phyloP scores from a whole-genome alignment of 2,113 vertebrate species.

The Fregata magnificens region DNA sequence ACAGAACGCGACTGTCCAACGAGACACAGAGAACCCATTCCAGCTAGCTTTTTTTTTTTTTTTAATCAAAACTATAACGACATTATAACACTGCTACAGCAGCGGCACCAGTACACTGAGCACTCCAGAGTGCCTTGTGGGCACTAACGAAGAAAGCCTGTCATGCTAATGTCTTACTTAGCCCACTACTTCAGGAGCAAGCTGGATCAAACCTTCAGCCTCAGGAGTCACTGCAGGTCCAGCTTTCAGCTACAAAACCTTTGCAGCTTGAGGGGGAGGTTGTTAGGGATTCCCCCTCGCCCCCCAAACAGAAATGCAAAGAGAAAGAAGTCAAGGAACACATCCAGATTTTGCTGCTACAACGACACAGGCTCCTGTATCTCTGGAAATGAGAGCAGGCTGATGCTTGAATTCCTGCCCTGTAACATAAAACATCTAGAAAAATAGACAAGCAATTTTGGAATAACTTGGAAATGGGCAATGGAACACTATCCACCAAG shows the following conservation, averaged over 20 bases:
- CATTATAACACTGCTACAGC: background rate
- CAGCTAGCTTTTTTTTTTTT: background rate
- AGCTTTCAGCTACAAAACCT: background rate
- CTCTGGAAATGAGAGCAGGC: background rate
- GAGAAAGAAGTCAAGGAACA: background rate
- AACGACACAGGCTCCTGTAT: background rate
- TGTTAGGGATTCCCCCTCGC: rapidly evolving
- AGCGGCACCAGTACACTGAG: background rate
- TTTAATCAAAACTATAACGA: background rate
- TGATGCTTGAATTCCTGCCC: background rate
- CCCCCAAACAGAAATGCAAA: background rate
- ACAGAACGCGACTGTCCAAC: background rate
- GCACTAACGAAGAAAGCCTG: background rate
- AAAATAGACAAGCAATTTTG: background rate
- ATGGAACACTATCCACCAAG: background rate
- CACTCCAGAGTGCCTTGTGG: background rate
- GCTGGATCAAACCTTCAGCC: background rate
- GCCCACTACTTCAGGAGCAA: background rate
- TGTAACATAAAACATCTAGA: background rate
- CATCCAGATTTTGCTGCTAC: background rate
- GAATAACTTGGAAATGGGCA: background rate
- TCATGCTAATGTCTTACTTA: background rate
- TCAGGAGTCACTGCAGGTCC: background rate
- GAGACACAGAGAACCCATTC: rapidly evolving
- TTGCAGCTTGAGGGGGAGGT: background rate